Percentiles rank a stretch among this genome's conserved stretches.
These are phyloP conservation scores for Amphiprion ocellaris DNA, from an alignment of 2,113 vertebrate species.

Conservation along the genomic window DNA sequence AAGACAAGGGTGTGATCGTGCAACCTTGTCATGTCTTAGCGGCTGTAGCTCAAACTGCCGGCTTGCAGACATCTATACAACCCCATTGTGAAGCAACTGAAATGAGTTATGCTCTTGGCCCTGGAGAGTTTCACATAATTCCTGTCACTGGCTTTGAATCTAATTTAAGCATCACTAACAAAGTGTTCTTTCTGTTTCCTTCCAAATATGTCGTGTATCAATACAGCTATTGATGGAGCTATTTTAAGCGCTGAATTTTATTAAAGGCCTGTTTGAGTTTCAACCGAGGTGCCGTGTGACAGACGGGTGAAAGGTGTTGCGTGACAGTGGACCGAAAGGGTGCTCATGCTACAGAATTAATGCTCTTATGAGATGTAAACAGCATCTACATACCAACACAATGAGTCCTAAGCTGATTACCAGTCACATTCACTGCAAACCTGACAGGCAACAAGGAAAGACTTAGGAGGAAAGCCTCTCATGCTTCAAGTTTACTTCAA, in stretches of 20 bases:
- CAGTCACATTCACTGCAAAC: constrained; percentile 60
- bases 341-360: constrained; percentile 60
- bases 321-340: constrained; percentile 47
- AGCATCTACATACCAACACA: constrained; percentile 63
- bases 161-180: constrained; percentile 8
- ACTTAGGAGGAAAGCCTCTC: constrained; percentile 44
- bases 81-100: constrained; percentile 20
- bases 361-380: constrained; percentile 69
- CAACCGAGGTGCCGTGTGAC: not conserved
- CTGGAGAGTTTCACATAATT: not conserved
- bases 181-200: not conserved
- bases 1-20: constrained; percentile 5
- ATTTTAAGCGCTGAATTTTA: not conserved
- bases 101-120: constrained; percentile 13
- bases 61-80: not conserved
- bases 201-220: not conserved
- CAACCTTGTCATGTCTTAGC: not conserved
- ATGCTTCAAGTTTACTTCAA: constrained; percentile 43
- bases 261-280: not conserved
- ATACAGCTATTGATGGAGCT: constrained; percentile 1
- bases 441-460: constrained; percentile 39
- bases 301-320: constrained; percentile 39
- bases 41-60: not conserved
- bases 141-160: constrained; percentile 5
- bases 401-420: constrained; percentile 73